These are phyloP conservation scores for Mugil cephalus DNA, from an alignment of 2,113 vertebrate genomes.

Conservation along the genomic window DNA sequence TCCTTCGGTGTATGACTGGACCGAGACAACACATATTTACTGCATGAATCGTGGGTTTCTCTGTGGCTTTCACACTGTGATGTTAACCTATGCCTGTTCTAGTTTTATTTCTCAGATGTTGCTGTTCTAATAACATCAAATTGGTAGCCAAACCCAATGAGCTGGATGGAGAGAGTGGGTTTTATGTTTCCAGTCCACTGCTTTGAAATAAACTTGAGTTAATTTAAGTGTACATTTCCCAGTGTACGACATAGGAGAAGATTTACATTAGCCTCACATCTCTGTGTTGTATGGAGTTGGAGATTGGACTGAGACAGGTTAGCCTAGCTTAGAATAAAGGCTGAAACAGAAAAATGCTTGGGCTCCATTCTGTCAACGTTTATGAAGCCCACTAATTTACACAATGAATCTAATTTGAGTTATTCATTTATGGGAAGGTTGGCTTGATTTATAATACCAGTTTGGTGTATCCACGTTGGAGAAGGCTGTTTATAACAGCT, in stretches of 20 bases:
- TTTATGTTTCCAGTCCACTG: conserved; percentile 9
- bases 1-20: conserved; percentile 64
- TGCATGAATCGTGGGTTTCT: conserved; percentile 72
- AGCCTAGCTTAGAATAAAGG: too few species aligned
- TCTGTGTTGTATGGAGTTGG: too few species aligned
- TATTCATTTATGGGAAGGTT: background rate
- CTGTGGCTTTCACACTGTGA: conserved; percentile 65
- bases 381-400: too few species aligned
- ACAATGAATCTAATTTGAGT: too few species aligned
- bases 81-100: conserved; percentile 42
- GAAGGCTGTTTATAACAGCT: background rate
- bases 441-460: background rate
- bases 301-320: too few species aligned
- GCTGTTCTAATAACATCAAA: background rate
- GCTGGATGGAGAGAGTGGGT: background rate
- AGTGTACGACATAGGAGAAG: too few species aligned
- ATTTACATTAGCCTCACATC: too few species aligned
- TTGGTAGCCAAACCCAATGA: conserved; percentile 6
- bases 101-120: conserved; percentile 38
- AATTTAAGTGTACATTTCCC: background rate
- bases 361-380: too few species aligned
- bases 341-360: too few species aligned
- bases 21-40: conserved; percentile 52
- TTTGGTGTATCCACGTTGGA: conserved; percentile 6
- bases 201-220: background rate